Percentiles rank a stretch among this genome's conserved stretches.
phyloP scores from a whole-genome alignment of 2,797 vertebrate species.

The Carapus acus region DNA sequence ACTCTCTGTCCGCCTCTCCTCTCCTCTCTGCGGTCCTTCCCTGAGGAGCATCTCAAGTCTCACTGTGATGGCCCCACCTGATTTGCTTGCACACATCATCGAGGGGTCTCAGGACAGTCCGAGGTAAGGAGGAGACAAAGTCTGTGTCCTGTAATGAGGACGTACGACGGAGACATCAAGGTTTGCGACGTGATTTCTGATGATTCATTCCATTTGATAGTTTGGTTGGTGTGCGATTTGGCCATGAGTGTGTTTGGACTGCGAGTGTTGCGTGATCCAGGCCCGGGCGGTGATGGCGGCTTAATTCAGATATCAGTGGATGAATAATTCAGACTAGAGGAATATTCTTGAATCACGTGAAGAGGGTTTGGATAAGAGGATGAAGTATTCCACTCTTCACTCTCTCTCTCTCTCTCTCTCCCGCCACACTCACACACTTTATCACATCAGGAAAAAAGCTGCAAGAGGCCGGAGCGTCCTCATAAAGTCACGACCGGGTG shows the following conservation, averaged over 20 bases:
- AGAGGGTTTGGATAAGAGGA: conserved; percentile 55
- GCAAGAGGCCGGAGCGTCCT: conserved; percentile 31
- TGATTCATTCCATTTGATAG: conserved; percentile 44
- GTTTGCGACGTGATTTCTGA: no score
- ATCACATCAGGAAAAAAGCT: conserved; percentile 27
- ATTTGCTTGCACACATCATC: no score
- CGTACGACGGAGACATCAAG: no score
- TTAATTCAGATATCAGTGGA: conserved; percentile 46
- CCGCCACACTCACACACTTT: conserved; percentile 41
- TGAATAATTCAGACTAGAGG: conserved; percentile 61
- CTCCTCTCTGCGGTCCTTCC: no score
- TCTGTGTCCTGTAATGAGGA: no score
- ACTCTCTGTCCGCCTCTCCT: no score
- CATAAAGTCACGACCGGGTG: conserved; percentile 40
- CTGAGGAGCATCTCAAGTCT: no score
- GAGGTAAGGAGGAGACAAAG: no score
- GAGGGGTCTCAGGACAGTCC: no score
- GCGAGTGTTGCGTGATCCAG: conserved; percentile 39
- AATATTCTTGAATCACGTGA: conserved; percentile 57
- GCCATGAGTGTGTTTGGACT: conserved; percentile 30
- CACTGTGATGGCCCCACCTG: no score
- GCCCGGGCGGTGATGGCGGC: no score
- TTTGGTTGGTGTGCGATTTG: conserved; percentile 42
- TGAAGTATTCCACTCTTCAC: conserved; percentile 37
- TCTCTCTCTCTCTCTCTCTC: conserved; percentile 4